Base-by-base conservation (phyloP, 2,797 vertebrate genomes). In the Peromyscus nudipes region DNA sequence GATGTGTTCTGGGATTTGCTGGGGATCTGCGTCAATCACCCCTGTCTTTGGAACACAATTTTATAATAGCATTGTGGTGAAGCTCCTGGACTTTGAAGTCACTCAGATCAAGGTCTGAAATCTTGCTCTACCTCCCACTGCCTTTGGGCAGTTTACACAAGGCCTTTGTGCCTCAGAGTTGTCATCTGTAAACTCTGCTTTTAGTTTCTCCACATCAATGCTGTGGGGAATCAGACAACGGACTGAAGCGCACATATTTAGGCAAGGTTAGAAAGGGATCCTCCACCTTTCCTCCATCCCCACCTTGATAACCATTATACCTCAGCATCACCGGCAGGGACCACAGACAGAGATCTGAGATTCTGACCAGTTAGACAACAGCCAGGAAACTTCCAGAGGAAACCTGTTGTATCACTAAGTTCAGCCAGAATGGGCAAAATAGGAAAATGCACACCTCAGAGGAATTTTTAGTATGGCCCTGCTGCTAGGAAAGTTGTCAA, bases 51-150 rank as follows among this genome's bases (percentile, higher is more conserved):
- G 87, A 76, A 79, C 19, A 83, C 69, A 80, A 0, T 52, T 94
- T 95, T 95, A 95, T 46, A 60, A 69, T 27, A 69, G 79, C 77
- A 12, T 67, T 69, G 79, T 9, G 37, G 96, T 73, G 83, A 84
- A 91, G 88, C 46, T 43, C n/a, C 2, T 1, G 21, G 46, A 86
- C 81, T 97, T 96, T 95, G 96, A 97, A 96, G 91, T 86, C 4
- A 9, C 57, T 31, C 21, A 83, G 88, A 94, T 81, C 79, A 62
- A 83, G 81, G 88, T 85, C 21, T 85, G 90, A 91, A 37, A 62
- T 82, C 62, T 75, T 37, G 40, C 21, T 86, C 57, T 67, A 13
- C 87, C 17, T 94, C 96, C 69, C 57, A 81, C 40, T 84, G 93
- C 90, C 95, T 93, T 25, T 71, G 76, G 71, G 83, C 52, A 67